Conservation (phyloP, 2,797 vertebrate species). For the Acipenser ruthenus region DNA sequence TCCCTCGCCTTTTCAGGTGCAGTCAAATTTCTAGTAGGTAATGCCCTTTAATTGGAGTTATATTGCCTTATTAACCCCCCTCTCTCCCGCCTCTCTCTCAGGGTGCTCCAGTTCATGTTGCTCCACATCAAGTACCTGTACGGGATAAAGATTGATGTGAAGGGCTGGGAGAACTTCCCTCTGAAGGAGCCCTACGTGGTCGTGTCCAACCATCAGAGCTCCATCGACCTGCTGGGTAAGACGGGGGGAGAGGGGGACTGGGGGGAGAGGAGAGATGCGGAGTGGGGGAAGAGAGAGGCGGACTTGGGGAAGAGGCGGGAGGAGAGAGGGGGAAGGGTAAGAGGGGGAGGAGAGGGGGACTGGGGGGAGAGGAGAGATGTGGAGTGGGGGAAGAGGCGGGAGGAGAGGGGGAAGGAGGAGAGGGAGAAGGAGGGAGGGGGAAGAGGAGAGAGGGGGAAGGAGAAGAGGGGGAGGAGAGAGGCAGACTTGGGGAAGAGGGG, state of each 20-base stretch:
- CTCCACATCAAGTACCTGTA: slow-evolving; percentile 57
- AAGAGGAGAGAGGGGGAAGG: neutral
- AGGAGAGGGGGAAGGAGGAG: neutral
- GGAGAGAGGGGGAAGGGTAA: neutral
- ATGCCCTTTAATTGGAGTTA: neutral
- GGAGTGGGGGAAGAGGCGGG: neutral
- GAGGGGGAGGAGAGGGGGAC: neutral
- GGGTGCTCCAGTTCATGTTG: slow-evolving; percentile 49
- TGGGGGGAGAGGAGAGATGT: neutral
- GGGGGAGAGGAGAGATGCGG: neutral
- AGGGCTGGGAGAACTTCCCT: slow-evolving; percentile 53
- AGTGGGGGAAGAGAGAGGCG: neutral
- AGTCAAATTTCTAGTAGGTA: neutral
- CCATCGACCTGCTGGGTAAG: slow-evolving; percentile 55
- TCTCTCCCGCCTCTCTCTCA: slow-evolving; percentile 16
- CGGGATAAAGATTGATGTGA: slow-evolving; percentile 53
- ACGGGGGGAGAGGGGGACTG: neutral
- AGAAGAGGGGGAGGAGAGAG: no score
- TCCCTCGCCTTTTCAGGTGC: no score
- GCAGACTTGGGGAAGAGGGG: no score
- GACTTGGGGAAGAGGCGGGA: neutral
- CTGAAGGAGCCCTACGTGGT: slow-evolving; percentile 52
- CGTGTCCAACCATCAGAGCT: slow-evolving; percentile 62
- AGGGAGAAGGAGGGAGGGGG: neutral
- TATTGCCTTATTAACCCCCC: neutral